Base-by-base conservation (phyloP, 1,140 invertebrate species). In the Antheraea mylitta region DNA sequence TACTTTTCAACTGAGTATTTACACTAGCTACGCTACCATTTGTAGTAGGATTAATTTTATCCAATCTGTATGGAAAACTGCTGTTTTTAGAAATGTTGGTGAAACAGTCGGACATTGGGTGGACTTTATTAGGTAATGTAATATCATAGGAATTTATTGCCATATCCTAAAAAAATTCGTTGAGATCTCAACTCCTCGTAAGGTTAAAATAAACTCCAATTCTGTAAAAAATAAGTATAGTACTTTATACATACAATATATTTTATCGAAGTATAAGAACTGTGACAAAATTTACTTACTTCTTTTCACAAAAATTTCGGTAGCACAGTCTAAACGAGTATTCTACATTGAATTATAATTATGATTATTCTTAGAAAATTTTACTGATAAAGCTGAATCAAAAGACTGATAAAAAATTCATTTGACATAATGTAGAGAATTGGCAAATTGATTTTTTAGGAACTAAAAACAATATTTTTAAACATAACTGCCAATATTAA, bases 261-360 rank as follows among this genome's bases (percentile, higher is more conserved):
- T 42, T 42, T 42, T 42, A 42, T 11, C 38, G 38, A 42, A 11
- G 7, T 42, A 11, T 42, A 42, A 11, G 0, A 42, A 42, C 7
- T 42, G 2, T 42, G 38, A 42, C 22, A 30, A 30, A 2, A 30
- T 30, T 30, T 30, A 30, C 22, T 30, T 30, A 30, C 22, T 30
- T 30, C 11, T 77, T 60, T 42, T 74, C 77, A 82, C 83, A 72
- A 73, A 82, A 87, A 87, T 85, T 87, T 87, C 79, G 85, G 82
- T 58, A 60, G 64, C 18, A 70, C 30, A 61, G 58, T 65, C 70
- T 73, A 69, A 77, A 76, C 66, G 58, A 69, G 22, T 67, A 74
- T 67, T 18, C 77, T 82, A 82, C 80, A 84, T 87, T 77, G 74
- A 81, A 81, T 66, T 74, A 82, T 66, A 73, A 78, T 68, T 79